These are phyloP conservation scores for Mormyrops boulengeri DNA, from an alignment of 2,797 vertebrate species.

Conservation along the genomic window DNA sequence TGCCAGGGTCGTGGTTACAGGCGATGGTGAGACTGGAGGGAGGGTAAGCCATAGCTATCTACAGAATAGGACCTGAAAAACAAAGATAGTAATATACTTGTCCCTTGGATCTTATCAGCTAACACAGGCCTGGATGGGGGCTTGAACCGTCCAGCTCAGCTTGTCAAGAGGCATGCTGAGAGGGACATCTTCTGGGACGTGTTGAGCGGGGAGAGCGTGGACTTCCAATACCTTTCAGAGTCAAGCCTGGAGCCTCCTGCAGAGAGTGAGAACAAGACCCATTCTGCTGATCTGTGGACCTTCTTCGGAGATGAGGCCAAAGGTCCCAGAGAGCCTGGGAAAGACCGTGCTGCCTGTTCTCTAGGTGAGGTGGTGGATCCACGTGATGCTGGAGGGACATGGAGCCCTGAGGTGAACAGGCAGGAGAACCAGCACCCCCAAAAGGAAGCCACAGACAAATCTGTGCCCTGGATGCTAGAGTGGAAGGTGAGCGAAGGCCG, in stretches of 20 bases:
- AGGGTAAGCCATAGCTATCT: not conserved
- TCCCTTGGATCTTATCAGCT: conserved; percentile 15
- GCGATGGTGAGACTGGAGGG: conserved; percentile 29
- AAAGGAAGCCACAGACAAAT: not conserved
- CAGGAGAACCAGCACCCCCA: not conserved
- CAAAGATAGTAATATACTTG: not conserved
- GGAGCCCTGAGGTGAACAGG: not conserved
- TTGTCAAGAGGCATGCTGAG: conserved; percentile 46
- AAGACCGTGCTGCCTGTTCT: not conserved
- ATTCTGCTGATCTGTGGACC: not conserved
- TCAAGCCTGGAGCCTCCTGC: conserved; percentile 23
- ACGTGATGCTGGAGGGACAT: conserved; percentile 6
- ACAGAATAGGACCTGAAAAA: not conserved
- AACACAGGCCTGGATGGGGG: conserved; percentile 21
- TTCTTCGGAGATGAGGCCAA: not conserved
- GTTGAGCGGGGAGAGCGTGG: conserved; percentile 53
- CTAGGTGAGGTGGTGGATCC: not conserved
- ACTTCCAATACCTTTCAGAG: conserved; percentile 36
- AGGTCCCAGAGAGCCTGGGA: not conserved
- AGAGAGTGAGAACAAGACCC: not conserved
- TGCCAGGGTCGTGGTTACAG: conserved; percentile 33
- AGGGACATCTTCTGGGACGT: conserved; percentile 63
- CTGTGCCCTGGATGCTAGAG: conserved; percentile 30
- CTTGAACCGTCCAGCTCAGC: conserved; percentile 29
- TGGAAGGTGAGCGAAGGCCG: conserved; percentile 14